A percentile compares a stretch with the other conserved stretches of the same genome.
These are phyloP conservation scores for Philotrypesis tridentata DNA, from an alignment of 1,140 invertebrate species.

Conservation along the genomic window DNA sequence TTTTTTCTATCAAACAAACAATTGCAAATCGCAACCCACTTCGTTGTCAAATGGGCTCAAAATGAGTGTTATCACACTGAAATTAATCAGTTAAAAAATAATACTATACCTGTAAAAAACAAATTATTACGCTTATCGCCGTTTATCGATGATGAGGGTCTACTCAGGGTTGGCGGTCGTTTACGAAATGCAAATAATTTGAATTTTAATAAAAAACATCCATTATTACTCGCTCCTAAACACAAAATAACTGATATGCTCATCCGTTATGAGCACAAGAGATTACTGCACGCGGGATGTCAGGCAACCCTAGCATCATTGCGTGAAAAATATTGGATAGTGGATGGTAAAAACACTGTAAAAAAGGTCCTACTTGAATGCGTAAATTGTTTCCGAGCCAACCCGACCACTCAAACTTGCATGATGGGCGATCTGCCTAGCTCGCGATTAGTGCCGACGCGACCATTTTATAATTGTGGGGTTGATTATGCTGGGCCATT, in stretches of 20 bases:
- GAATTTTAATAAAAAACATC: background rate
- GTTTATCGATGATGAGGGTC: background rate
- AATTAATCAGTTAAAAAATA: no score
- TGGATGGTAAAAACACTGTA: background rate
- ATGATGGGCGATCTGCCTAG: no score
- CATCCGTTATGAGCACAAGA: background rate
- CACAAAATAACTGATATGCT: background rate
- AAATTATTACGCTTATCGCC: no score
- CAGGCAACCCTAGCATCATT: background rate
- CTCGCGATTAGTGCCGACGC: no score
- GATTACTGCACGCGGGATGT: background rate
- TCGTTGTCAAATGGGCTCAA: no score
- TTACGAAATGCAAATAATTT: background rate
- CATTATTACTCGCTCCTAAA: background rate
- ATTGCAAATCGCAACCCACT: no score
- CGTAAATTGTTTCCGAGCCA: background rate
- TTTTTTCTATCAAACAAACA: no score
- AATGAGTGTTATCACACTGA: no score
- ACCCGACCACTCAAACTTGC: background rate
- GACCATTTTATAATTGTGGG: no score
- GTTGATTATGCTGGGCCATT: no score
- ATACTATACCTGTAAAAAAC: no score
- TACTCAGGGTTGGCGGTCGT: background rate
- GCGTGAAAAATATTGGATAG: constrained; percentile 3
- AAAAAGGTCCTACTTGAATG: constrained; percentile 1